Conservation (phyloP, 2,113 vertebrate genomes). For the Laticauda laticaudata region DNA sequence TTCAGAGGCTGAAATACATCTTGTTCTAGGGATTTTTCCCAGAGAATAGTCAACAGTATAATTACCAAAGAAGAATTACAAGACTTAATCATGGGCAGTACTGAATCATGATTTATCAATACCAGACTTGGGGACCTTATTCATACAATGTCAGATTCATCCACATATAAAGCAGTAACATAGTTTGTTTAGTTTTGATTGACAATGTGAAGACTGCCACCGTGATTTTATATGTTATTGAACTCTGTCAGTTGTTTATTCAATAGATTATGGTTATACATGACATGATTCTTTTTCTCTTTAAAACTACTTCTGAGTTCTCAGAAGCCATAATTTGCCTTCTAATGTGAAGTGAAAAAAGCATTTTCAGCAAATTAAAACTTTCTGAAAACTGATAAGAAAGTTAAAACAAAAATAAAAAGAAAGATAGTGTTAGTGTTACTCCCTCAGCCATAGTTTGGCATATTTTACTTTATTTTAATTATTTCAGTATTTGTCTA, state of each 20-base stretch:
- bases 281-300: not conserved
- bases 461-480: not conserved
- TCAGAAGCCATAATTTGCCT: not conserved
- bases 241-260: not conserved
- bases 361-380: not conserved
- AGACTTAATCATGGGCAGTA: conserved; percentile 3
- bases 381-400: not conserved
- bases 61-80: not conserved
- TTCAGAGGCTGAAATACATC: not conserved
- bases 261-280: not conserved
- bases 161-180: not conserved
- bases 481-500: not conserved
- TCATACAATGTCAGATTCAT: not conserved
- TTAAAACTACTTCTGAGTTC: not conserved
- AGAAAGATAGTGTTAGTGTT: not conserved
- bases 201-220: not conserved
- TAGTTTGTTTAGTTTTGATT: not conserved
- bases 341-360: not conserved
- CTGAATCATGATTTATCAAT: not conserved
- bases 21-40: not conserved
- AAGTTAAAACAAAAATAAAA: not conserved
- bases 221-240: not conserved
- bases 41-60: not conserved
- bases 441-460: not conserved
- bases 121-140: not conserved